Evolutionary conservation across 2,113 vertebrate species (phyloP), one percentile per base, ranked within the genome.

Genomic region (Dryoscopus gambensis): DNA sequence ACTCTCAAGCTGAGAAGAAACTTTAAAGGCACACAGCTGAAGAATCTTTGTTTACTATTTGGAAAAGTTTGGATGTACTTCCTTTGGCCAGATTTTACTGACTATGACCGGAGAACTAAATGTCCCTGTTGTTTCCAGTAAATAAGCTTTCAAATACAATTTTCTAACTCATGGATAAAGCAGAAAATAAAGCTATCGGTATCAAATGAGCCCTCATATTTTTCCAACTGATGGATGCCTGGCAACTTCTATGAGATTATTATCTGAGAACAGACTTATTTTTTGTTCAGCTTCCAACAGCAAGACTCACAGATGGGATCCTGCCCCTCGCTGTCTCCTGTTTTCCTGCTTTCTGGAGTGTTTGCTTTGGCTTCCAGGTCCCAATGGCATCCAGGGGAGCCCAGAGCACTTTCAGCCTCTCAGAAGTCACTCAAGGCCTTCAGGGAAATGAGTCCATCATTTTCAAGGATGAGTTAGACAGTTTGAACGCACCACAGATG

Each of bases 111-210:
- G 55, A 83, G 81, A 96, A 35, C 44, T 31, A 37, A 88, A 47
- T 71, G 70, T 90, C n/a, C 69, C 81, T 87, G 76, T 44, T 95
- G 52, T 83, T 93, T 92, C 74, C 22, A 84, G 69, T 21, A 93
- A 97, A 90, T 86, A 94, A 84, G 59, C 87, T 94, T 96, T 95
- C 73, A 97, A 93, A 80, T 83, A 63, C 50, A 62, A 39, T 82
- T 87, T 78, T 91, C 70, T 80, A 84, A 85, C 42, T 65, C 60
- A 37, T 67, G 74, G 47, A 87, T 60, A 80, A 47, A 86, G 83
- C 31, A 92, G 91, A 93, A 90, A 92, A 78, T 35, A 52, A 27
- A 87, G 55, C 52, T 64, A 28, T 56, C 81, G 74, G 39, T 92
- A 95, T 89, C 79, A 86, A 96, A 92, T 44, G 13, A 69, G 60